phyloP scores from a whole-genome alignment of 2,113 vertebrate genomes.

The Otocyon megalotis region DNA sequence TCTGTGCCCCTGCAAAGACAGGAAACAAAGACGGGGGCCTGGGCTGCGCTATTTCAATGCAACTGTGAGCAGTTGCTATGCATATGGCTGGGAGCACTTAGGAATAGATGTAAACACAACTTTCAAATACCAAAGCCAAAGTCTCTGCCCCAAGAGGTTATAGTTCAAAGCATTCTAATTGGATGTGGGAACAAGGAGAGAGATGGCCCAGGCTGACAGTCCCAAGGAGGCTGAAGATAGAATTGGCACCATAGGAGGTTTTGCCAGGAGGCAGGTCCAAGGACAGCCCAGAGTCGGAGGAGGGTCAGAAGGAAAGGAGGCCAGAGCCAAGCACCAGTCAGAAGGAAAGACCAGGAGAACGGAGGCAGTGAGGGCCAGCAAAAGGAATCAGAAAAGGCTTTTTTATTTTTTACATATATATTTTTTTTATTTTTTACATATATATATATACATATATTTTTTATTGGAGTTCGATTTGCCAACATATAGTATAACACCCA shows the following conservation, averaged over 20 bases:
- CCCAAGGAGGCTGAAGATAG: neutral
- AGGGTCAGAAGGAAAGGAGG: neutral
- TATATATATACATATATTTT: too few relatives aligned
- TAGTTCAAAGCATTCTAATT: slow-evolving; percentile 36
- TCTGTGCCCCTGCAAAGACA: slow-evolving; percentile 8
- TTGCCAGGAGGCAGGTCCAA: neutral
- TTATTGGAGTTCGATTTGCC: too few relatives aligned
- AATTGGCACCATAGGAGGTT: neutral
- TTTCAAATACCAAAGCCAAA: slow-evolving; percentile 48
- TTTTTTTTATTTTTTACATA: too few relatives aligned
- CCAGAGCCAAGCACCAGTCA: neutral
- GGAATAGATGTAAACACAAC: slow-evolving; percentile 52
- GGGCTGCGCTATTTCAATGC: neutral
- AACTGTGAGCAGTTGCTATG: neutral
- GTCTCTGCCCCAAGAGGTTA: slow-evolving; percentile 38
- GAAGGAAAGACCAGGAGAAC: neutral
- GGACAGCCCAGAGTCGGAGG: neutral
- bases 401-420: too few relatives aligned
- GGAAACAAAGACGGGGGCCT: slow-evolving; percentile 42
- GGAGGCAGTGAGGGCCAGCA: neutral
- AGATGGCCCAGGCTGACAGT: neutral
- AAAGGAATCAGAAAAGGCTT: neutral
- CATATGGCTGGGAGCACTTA: slow-evolving; percentile 39
- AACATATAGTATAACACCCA: too few relatives aligned
- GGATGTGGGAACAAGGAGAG: slow-evolving; percentile 36